Percentiles rank a stretch among this genome's conserved stretches.
These are phyloP conservation scores for Odontothrips loti DNA, from an alignment of 2,888 invertebrate species.

Conservation along the genomic window DNA sequence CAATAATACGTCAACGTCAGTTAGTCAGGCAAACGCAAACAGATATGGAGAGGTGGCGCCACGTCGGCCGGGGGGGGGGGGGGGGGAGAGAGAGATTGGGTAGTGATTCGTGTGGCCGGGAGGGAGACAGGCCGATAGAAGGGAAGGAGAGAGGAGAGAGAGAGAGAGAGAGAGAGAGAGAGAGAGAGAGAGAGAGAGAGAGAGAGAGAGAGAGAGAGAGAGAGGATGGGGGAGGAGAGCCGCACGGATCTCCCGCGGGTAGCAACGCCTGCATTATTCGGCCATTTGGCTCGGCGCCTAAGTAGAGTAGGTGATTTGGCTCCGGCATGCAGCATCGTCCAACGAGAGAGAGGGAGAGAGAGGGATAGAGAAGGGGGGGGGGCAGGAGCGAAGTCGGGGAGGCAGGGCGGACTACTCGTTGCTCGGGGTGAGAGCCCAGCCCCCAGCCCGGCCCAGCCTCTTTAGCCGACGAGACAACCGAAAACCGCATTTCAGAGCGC, in stretches of 20 bases:
- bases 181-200: slow-evolving; percentile 3
- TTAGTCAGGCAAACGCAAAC: too few species aligned
- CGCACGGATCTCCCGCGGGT: neutral
- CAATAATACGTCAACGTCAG: too few species aligned
- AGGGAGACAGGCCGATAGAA: neutral
- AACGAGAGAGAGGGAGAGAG: neutral
- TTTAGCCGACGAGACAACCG: too few species aligned
- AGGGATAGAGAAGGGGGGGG: neutral
- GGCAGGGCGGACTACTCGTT: neutral
- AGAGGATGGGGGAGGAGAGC: neutral
- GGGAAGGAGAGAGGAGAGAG: neutral
- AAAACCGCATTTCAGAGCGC: too few species aligned
- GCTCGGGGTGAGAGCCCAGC: neutral
- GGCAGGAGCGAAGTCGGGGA: neutral
- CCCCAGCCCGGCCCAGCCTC: too few species aligned
- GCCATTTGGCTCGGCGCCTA: slow-evolving; percentile 17
- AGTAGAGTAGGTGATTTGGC: neutral
- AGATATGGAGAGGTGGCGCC: too few species aligned
- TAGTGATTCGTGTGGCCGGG: neutral
- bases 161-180: neutral
- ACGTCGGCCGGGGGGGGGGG: neutral
- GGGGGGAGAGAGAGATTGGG: neutral
- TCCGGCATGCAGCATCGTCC: neutral
- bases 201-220: neutral
- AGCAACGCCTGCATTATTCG: slow-evolving; percentile 8